Conservation (phyloP, 2,888 invertebrate genomes). For the Kuschelorhynchus macadamiae region DNA sequence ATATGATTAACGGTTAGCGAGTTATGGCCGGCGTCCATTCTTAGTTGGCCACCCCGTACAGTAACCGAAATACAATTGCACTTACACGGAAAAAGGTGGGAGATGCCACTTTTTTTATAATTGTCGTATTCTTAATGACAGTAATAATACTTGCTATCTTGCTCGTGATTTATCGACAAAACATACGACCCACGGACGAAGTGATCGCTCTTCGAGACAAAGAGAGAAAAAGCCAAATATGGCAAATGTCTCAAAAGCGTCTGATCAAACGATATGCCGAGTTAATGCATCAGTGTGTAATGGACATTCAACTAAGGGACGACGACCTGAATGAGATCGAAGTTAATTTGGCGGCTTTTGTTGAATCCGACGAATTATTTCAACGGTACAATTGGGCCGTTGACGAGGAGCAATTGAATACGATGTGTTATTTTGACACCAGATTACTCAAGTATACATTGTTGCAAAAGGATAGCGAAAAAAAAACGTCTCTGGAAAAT, state of each 20-base stretch:
- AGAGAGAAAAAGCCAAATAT: background rate
- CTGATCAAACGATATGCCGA: background rate
- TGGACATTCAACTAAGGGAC: background rate
- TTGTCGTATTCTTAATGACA: background rate
- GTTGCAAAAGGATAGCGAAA: background rate
- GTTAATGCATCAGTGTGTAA: constrained; percentile 4
- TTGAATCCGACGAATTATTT: constrained; percentile 6
- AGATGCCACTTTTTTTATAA: constrained; percentile 2
- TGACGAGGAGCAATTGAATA: background rate
- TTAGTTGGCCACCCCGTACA: too few species aligned
- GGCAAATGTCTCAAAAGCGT: background rate
- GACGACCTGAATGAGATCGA: background rate
- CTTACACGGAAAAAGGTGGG: constrained; percentile 3
- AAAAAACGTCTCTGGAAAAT: constrained; percentile 6
- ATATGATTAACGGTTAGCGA: too few species aligned
- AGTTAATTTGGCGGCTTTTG: constrained; percentile 4
- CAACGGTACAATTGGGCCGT: constrained; percentile 6
- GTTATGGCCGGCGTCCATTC: too few species aligned
- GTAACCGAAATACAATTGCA: constrained; percentile 7
- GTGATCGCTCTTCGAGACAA: background rate
- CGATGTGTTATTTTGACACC: background rate
- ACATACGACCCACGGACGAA: background rate
- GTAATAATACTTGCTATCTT: background rate
- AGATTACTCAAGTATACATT: constrained; percentile 5
- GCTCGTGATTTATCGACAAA: background rate